These are phyloP conservation scores for Capromys pilorides DNA, from an alignment of 2,797 vertebrate species.

Conservation along the genomic window DNA sequence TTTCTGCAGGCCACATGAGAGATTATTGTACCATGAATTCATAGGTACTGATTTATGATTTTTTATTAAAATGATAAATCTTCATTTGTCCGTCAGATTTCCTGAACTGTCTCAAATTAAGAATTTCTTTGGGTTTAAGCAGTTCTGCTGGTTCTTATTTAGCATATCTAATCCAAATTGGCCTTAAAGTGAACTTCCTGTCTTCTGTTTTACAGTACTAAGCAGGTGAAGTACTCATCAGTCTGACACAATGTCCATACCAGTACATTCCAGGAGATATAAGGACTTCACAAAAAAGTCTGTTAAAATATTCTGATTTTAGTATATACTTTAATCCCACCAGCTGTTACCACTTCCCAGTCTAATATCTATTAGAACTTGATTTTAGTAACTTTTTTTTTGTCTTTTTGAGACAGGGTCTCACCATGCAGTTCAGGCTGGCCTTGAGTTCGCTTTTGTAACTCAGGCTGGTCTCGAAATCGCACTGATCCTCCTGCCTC, in stretches of 20 bases:
- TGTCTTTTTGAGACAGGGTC: no score
- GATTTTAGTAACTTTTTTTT: neutral
- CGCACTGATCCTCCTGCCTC: no score
- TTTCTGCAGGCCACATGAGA: neutral
- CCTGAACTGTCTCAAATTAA: neutral
- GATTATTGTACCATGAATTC: neutral
- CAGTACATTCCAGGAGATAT: neutral
- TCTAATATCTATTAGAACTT: constrained; percentile 12
- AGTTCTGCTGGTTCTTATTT: neutral
- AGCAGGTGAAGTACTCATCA: neutral
- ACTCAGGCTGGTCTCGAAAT: no score
- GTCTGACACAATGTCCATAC: neutral
- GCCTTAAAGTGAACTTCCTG: neutral
- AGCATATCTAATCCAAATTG: neutral
- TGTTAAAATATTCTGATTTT: neutral
- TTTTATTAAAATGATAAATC: neutral
- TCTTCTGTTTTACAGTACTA: constrained; percentile 21
- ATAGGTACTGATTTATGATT: neutral
- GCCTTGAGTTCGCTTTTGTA: no score
- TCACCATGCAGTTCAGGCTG: no score
- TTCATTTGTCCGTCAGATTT: neutral
- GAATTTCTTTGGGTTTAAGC: neutral
- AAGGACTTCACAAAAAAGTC: neutral
- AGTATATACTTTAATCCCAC: neutral
- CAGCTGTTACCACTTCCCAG: neutral